These are phyloP conservation scores for Microcebus tavaratra DNA, from an alignment of 2,113 vertebrate species.

Conservation along the genomic window DNA sequence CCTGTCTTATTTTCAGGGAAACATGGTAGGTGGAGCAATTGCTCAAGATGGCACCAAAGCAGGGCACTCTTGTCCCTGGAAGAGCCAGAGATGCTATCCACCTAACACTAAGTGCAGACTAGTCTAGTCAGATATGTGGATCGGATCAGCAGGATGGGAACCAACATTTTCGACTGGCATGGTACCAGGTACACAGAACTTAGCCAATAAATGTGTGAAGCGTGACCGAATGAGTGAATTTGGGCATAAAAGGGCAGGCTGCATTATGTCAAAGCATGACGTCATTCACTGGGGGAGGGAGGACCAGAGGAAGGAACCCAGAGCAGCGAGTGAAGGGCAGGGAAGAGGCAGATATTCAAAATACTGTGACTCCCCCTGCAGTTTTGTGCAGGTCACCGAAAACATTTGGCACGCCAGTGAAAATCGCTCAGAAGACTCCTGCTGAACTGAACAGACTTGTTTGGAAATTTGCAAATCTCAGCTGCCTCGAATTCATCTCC, in stretches of 20 bases:
- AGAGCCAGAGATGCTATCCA: too few relatives aligned
- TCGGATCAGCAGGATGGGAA: not conserved
- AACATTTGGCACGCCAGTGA: not conserved
- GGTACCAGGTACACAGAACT: not conserved
- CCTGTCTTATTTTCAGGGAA: too few relatives aligned
- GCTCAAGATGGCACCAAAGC: too few relatives aligned
- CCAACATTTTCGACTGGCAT: not conserved
- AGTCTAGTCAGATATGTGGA: not conserved
- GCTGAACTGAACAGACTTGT: not conserved
- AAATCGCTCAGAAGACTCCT: not conserved
- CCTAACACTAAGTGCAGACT: not conserved
- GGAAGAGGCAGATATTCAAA: not conserved
- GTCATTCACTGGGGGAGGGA: not conserved
- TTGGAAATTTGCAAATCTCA: constrained; percentile 21
- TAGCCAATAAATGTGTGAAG: not conserved
- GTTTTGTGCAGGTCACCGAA: not conserved
- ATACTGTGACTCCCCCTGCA: not conserved
- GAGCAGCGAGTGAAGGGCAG: not conserved
- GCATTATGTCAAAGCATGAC: not conserved
- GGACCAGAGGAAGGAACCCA: not conserved
- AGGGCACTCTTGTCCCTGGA: too few relatives aligned
- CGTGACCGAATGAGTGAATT: not conserved
- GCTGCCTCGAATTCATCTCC: not conserved
- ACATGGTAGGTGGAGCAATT: too few relatives aligned
- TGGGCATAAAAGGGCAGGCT: not conserved